These are phyloP conservation scores for Drosophila stalkeri DNA, from an alignment of 2,888 invertebrate species.

Conservation along the genomic window DNA sequence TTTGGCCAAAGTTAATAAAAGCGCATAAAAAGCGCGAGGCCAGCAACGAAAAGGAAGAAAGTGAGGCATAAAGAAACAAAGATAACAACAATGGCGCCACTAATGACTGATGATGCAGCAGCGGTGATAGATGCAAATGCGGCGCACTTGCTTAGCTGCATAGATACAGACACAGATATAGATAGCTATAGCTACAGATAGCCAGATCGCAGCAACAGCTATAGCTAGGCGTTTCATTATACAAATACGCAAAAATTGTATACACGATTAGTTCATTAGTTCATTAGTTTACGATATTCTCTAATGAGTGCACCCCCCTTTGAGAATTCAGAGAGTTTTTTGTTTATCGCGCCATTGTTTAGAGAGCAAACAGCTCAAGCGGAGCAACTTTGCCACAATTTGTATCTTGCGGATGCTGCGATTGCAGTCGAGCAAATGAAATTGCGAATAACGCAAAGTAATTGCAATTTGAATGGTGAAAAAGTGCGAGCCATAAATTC, in stretches of 20 bases:
- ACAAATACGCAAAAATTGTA: constrained; percentile 49
- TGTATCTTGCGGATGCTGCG: constrained; percentile 34
- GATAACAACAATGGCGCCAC: constrained; percentile 71
- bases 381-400: constrained; percentile 27
- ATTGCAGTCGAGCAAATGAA: constrained; percentile 61
- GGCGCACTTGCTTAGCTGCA: constrained; percentile 25
- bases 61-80: constrained; percentile 30
- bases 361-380: constrained; percentile 57
- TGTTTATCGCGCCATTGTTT: constrained; percentile 66
- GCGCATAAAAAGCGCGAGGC: constrained; percentile 68
- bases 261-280: constrained; percentile 41
- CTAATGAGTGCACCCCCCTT: constrained; percentile 34
- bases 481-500: constrained; percentile 82
- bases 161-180: constrained; percentile 20
- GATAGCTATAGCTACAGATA: constrained; percentile 14
- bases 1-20: constrained; percentile 81
- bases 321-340: constrained; percentile 11
- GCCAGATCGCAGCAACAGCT: not conserved
- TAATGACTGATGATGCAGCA: constrained; percentile 81
- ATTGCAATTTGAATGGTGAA: constrained; percentile 80
- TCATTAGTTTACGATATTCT: constrained; percentile 27
- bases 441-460: constrained; percentile 81
- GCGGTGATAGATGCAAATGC: constrained; percentile 78
- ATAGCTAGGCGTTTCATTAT: constrained; percentile 33
- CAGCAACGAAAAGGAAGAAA: constrained; percentile 64